These are phyloP conservation scores for Platycheirus rosarum DNA, from an alignment of 2,888 invertebrate genomes.

Conservation along the genomic window DNA sequence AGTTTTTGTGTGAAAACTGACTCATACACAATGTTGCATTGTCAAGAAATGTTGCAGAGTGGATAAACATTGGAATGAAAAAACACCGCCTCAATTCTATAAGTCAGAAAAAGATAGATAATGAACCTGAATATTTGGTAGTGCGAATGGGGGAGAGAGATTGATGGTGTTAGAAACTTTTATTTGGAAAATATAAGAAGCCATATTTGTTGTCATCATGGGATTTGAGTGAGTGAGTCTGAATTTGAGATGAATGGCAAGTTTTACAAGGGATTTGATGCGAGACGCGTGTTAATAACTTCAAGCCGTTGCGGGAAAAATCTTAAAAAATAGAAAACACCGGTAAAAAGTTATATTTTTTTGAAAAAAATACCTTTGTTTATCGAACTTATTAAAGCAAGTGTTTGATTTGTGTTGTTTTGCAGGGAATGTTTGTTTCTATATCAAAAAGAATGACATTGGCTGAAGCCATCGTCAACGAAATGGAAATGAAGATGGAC, in stretches of 20 bases:
- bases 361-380: constrained; percentile 7
- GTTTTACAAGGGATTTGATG: constrained; percentile 62
- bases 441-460: constrained; percentile 12
- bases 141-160: constrained; percentile 19
- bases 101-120: constrained; percentile 51
- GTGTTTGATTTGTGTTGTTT: constrained; percentile 55
- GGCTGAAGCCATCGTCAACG: not conserved
- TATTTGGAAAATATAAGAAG: constrained; percentile 76
- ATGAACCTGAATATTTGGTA: not conserved
- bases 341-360: constrained; percentile 38
- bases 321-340: constrained; percentile 45
- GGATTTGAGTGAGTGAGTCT: constrained; percentile 64
- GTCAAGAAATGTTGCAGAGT: constrained; percentile 50
- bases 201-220: constrained; percentile 77
- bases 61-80: constrained; percentile 36
- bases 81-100: constrained; percentile 1
- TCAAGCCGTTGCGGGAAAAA: constrained; percentile 44
- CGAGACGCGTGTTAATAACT: constrained; percentile 67
- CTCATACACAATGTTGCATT: constrained; percentile 60
- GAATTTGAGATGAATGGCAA: constrained; percentile 60
- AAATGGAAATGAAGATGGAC: not conserved
- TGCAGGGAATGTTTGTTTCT: constrained; percentile 7
- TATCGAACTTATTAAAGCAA: constrained; percentile 24
- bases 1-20: constrained; percentile 18
- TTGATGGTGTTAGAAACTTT: constrained; percentile 68